Evolutionary conservation across 1,140 invertebrate species (phyloP).

Genomic region (Amphibalanus amphitrite): DNA sequence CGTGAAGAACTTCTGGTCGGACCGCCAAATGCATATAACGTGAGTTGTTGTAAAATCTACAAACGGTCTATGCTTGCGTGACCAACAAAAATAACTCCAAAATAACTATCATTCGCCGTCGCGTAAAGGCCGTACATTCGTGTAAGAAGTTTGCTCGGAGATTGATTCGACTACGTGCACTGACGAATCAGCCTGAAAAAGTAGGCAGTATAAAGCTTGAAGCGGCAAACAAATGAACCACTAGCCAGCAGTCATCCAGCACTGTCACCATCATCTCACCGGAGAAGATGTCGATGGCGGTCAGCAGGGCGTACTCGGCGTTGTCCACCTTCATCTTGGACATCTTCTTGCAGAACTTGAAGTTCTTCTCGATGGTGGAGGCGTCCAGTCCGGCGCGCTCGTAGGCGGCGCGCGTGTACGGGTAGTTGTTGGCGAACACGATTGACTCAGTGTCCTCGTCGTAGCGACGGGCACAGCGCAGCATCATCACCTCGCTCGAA

Average conservation of each 20-base stretch:
- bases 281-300: conserved; percentile 94
- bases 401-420: conserved; percentile 80
- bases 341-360: conserved; percentile 69
- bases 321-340: conserved; percentile 58
- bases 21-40: too few relatives aligned
- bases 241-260: too few relatives aligned
- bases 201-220: too few relatives aligned
- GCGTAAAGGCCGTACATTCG: too few relatives aligned
- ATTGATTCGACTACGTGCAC: too few relatives aligned
- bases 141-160: too few relatives aligned
- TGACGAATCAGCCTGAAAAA: too few relatives aligned
- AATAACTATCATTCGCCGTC: too few relatives aligned
- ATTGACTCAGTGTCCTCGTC: conserved; percentile 82
- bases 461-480: conserved; percentile 83
- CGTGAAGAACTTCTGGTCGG: background rate
- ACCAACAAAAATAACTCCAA: too few relatives aligned
- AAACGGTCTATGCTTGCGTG: too few relatives aligned
- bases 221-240: too few relatives aligned
- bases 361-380: conserved; percentile 73
- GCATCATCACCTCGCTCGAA: conserved; percentile 96
- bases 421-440: conserved; percentile 87
- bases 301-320: conserved; percentile 89
- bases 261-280: conserved; percentile 36
- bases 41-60: too few relatives aligned
- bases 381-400: conserved; percentile 76